Evolutionary conservation across 2,888 invertebrate species (phyloP).

Genomic region (Caenorhabditis drosophilae): DNA sequence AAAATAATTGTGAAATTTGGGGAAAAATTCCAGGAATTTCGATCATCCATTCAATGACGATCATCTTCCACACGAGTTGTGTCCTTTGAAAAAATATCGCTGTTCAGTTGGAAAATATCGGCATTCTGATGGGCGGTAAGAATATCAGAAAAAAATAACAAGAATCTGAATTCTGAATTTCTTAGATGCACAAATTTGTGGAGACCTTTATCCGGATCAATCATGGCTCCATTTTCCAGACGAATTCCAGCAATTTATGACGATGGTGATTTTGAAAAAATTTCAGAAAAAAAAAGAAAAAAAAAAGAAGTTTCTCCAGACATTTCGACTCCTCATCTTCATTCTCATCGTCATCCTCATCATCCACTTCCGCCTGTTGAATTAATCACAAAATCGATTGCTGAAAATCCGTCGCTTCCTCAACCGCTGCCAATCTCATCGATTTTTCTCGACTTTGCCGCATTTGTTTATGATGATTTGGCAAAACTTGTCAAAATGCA

Average conservation of each 20-base stretch:
- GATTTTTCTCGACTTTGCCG: conserved; percentile 20
- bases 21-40: conserved; percentile 1
- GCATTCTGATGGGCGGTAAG: conserved; percentile 22
- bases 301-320: conserved; percentile 3
- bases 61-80: conserved; percentile 12
- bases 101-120: conserved; percentile 23
- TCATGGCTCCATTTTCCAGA: conserved; percentile 16
- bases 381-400: conserved; percentile 11
- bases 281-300: not conserved
- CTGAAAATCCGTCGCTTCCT: not conserved
- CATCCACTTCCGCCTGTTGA: conserved; percentile 8
- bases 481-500: conserved; percentile 13
- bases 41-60: conserved; percentile 2
- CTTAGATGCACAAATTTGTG: conserved; percentile 4
- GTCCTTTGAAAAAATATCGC: conserved; percentile 25
- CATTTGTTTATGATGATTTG: conserved; percentile 24
- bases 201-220: not conserved
- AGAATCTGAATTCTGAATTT: not conserved
- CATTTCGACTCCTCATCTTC: conserved; percentile 11
- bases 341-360: not conserved
- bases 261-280: conserved; percentile 6
- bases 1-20: no score
- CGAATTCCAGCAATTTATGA: conserved; percentile 25
- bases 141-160: no score
- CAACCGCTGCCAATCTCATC: conserved; percentile 8